Base-by-base conservation (phyloP, 2,888 invertebrate genomes). In the Stenolophus ochropezus region DNA sequence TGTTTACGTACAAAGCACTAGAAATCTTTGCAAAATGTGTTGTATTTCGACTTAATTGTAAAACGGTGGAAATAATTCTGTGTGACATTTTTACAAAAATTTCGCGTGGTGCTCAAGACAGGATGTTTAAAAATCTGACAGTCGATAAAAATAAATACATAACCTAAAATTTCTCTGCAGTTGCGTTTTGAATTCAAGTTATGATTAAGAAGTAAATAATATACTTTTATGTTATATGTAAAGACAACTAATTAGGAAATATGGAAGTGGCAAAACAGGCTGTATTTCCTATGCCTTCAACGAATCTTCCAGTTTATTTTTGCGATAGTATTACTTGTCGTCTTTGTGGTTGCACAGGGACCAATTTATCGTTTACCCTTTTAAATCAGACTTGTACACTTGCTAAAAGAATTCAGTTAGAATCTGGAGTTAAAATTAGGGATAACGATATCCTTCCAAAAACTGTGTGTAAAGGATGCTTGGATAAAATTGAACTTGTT, bases 31-130 rank as follows among this genome's bases (percentile, higher is more conserved):
- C 53, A n/a, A 47, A 21, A 18, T 80, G 71, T 21, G 56, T 21
- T 73, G 73, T 23, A 42, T 33, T 73, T 71, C 80, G 53, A n/a
- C 80, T 80, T 8, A 42, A 42, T 23, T 73, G 71, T 58, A 80
- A 73, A 56, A 21, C 58, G 47, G 14, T 33, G 11, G 73, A 49
- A 20, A 81, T 75, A 6, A 20, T n/a, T 75, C 27, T 27, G 47
- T 75, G 65, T 75, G 81, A 74, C 75, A 81, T 81, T 73, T 51
- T 80, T 69, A 16, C 14, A 69, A 23, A 20, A 53, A 53, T 1
- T 53, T 18, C 8, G 20, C 8, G 16, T n/a, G 8, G 8, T 42
- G 42, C 42, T 6, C 42, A 42, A 42, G n/a, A n/a, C n/a, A n/a
- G n/a, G n/a, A n/a, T n/a, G n/a, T n/a, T 42, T 42, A 42, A 42